Percentiles rank a stretch among this genome's conserved stretches.
These are phyloP conservation scores for Hybognathus amarus DNA, from an alignment of 2,797 vertebrate genomes.

Conservation along the genomic window DNA sequence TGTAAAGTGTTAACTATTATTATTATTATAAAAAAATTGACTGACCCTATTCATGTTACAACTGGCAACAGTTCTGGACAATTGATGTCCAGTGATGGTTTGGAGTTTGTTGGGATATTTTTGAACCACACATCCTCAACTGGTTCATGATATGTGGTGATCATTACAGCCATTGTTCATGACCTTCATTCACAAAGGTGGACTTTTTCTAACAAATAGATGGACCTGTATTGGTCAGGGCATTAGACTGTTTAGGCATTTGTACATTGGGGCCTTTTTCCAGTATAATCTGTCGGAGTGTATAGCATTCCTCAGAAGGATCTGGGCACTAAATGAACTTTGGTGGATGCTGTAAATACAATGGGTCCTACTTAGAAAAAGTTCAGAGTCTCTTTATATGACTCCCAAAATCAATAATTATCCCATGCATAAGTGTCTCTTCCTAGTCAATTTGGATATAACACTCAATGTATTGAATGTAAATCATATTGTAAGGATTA, in stretches of 20 bases:
- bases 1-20: no score
- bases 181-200: background rate
- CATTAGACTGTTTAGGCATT: no score
- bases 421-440: background rate
- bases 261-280: no score
- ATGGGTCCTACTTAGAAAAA: background rate
- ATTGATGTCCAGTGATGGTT: background rate
- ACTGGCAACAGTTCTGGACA: background rate
- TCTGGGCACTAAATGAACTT: background rate
- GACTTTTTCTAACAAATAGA: background rate
- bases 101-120: background rate
- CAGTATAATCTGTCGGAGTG: background rate
- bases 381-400: background rate
- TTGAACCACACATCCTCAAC: background rate
- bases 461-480: background rate
- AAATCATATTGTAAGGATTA: background rate
- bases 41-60: background rate
- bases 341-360: background rate
- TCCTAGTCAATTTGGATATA: background rate
- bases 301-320: background rate
- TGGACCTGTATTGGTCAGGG: background rate
- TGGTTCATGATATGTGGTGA: background rate
- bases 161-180: background rate
- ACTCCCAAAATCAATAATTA: conserved; percentile 36
- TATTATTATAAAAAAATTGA: no score